Evolutionary conservation across 2,888 invertebrate species (phyloP), one percentile per base, ranked within the genome.

Genomic region (Pediacus dermestoides): DNA sequence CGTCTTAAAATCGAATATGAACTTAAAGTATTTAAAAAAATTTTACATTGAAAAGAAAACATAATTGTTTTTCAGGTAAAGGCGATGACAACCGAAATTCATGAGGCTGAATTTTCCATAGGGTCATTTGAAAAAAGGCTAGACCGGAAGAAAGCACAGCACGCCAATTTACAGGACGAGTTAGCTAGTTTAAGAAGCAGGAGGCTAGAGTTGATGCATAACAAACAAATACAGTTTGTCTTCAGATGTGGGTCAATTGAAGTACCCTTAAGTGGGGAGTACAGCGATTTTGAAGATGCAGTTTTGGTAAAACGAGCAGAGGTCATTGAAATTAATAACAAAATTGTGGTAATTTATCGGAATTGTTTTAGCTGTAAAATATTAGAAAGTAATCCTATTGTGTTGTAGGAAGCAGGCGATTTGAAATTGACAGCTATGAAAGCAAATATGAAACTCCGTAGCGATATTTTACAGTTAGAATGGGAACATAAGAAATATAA

Each of bases 181-280:
- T 45, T 73, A 18, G 50, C 52, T 0, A 43, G 56, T n/a, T 18
- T 57, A 2, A 56, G 65, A 12, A 48, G 51, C 1, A 55, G 66
- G 10, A 61, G 63, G 42, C 37, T 64, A 1, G 28, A 66, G 2
- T 44, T 56, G 8, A 64, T 67, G 18, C 63, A 68, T 15, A 63
- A 76, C 42, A 58, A 64, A 12, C 69, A 73, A 26, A 57, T 79
- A 1, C 79, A 88, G 72, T 34, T 88, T 37, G 82, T 86, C 2
- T 50, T 88, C 23, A 80, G 80, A 21, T 76, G 81, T 57, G 87
- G 85, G 0, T 79, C 82, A 48, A 80, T 87, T 4, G 88, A 88
- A 65, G 71, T 85, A 0, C 49, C 67, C 0, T 68, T 78, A 0
- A 68, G 69, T 1, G 82, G 83, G 0, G 71, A 74, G 21, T 61